Conservation (phyloP, 2,797 vertebrate genomes). For the Mus minutoides region DNA sequence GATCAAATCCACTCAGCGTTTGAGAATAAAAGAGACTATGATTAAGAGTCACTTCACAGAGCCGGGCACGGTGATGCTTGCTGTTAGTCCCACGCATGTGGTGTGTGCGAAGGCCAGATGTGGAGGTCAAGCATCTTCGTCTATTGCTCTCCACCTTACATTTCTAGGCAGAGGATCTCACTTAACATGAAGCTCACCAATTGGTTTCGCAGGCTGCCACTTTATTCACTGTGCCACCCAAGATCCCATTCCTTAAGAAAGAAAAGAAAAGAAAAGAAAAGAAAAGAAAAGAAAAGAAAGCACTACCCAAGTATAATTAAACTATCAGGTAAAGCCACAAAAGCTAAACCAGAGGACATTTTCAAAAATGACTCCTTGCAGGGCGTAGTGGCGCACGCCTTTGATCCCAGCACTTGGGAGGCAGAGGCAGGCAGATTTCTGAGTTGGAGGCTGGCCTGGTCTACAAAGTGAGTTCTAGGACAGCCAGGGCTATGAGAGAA, state of each 20-base stretch:
- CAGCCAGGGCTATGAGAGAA: too few species aligned
- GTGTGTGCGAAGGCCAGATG: neutral
- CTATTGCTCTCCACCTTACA: neutral
- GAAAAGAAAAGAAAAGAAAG: too few species aligned
- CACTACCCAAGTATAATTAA: neutral
- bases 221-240: neutral
- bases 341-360: slow-evolving; percentile 23
- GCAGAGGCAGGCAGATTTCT: too few species aligned
- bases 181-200: neutral
- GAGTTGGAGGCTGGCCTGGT: too few species aligned
- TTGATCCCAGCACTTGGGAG: too few species aligned
- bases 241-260: neutral
- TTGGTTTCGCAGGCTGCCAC: too few species aligned
- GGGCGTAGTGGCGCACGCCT: too few species aligned
- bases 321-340: neutral
- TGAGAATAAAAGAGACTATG: neutral
- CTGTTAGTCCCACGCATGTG: neutral
- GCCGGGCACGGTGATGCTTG: too few species aligned
- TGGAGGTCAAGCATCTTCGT: neutral
- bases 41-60: neutral
- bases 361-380: neutral
- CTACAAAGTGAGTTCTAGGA: too few species aligned
- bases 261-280: too few species aligned
- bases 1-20: neutral
- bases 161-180: neutral